These are phyloP conservation scores for Nomada goodeniana DNA, from an alignment of 2,888 invertebrate genomes.

Conservation along the genomic window DNA sequence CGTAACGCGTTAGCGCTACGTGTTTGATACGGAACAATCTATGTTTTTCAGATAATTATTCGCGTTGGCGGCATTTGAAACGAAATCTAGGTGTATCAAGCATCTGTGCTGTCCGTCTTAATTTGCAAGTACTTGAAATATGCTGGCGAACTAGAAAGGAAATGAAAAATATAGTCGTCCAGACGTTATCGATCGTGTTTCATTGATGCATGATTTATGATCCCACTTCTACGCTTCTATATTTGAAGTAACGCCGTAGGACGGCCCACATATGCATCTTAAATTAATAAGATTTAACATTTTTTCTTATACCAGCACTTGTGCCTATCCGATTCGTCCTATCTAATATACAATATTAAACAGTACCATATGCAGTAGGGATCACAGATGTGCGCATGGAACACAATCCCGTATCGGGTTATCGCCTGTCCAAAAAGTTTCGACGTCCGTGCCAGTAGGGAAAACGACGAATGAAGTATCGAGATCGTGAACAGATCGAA, in stretches of 20 bases:
- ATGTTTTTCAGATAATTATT: neutral
- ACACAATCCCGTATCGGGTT: too few species aligned
- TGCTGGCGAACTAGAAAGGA: neutral
- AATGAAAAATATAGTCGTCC: neutral
- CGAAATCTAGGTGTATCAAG: neutral
- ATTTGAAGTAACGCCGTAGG: conserved; percentile 1
- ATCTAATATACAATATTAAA: too few species aligned
- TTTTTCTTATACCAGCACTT: too few species aligned
- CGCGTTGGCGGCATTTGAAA: neutral
- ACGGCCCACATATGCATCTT: neutral
- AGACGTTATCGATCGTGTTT: neutral
- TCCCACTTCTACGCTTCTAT: neutral
- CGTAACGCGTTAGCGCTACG: too few species aligned
- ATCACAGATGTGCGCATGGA: too few species aligned
- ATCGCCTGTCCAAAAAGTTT: too few species aligned
- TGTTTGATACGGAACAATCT: neutral
- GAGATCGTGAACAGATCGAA: too few species aligned
- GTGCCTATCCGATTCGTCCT: too few species aligned
- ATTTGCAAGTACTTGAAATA: neutral
- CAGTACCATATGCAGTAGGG: too few species aligned
- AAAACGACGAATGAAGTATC: too few species aligned
- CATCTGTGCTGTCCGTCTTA: neutral
- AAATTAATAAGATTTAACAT: too few species aligned
- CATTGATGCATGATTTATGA: neutral
- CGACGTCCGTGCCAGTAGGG: too few species aligned